phyloP scores from a whole-genome alignment of 2,888 invertebrate species.

The Callimorpha dominula region DNA sequence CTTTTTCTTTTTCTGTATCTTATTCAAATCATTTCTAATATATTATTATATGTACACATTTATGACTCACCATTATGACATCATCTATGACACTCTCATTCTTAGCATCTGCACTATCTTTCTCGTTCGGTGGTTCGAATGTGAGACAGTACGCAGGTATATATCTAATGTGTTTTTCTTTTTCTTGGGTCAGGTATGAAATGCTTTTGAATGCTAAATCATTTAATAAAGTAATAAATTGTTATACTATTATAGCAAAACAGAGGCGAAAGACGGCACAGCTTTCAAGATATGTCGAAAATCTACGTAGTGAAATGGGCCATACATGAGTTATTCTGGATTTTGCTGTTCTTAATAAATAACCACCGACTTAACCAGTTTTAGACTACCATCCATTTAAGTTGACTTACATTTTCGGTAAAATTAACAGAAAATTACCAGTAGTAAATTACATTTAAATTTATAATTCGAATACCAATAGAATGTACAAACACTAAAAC shows the following conservation, averaged over 20 bases:
- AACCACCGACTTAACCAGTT: neutral
- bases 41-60: too few species aligned
- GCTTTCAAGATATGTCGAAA: neutral
- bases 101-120: neutral
- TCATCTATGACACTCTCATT: neutral
- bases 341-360: neutral
- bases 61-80: too few species aligned
- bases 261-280: neutral
- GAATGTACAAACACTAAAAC: conserved; percentile 24
- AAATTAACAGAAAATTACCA: neutral
- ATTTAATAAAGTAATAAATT: too few species aligned
- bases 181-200: neutral
- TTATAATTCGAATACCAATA: conserved; percentile 9
- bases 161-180: neutral
- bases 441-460: neutral
- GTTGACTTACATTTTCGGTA: neutral
- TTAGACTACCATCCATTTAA: neutral
- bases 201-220: too few species aligned
- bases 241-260: too few species aligned
- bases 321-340: neutral
- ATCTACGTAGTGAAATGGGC: neutral
- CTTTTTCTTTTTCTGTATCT: too few species aligned
- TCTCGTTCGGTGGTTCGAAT: neutral
- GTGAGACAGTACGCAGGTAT: neutral
- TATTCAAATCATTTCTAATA: too few species aligned